A percentile compares a stretch with the other conserved stretches of the same genome.
These are phyloP conservation scores for Typhlichthys subterraneus DNA, from an alignment of 2,797 vertebrate genomes.

Conservation along the genomic window DNA sequence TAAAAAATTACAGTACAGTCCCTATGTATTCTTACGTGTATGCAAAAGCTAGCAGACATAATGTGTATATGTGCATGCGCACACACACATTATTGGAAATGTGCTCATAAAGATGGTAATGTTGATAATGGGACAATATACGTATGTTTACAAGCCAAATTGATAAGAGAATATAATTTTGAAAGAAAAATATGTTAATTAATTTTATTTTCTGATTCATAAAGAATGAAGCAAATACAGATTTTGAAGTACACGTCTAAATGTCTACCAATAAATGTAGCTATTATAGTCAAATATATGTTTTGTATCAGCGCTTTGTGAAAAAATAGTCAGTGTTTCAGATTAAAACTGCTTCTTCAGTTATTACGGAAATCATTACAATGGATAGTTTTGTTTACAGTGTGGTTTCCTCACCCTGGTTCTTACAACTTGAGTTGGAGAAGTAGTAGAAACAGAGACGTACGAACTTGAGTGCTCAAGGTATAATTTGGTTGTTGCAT, in stretches of 20 bases:
- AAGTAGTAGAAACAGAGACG: no score
- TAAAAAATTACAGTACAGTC: conserved; percentile 4
- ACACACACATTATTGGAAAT: conserved; percentile 11
- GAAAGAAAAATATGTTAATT: conserved; percentile 3
- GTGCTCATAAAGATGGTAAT: conserved; percentile 6
- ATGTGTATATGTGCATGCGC: conserved; percentile 2
- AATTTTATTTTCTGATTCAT: neutral
- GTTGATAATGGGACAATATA: conserved; percentile 1
- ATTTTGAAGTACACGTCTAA: no score
- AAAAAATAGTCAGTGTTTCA: neutral
- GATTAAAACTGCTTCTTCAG: neutral
- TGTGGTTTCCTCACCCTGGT: neutral
- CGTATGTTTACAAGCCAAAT: conserved; percentile 11
- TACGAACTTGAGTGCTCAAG: no score
- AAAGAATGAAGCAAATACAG: no score
- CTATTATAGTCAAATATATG: no score
- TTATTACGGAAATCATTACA: conserved; percentile 3
- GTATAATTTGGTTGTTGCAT: no score
- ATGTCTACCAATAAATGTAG: no score
- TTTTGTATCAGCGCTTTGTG: neutral
- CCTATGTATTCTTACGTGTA: conserved; percentile 22
- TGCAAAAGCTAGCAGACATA: neutral
- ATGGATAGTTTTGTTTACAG: neutral
- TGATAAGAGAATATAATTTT: conserved; percentile 3
- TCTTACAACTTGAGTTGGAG: neutral